Evolutionary conservation across 2,888 invertebrate species (phyloP), one percentile per base, ranked within the genome.

Genomic region (Cantharis nigra): DNA sequence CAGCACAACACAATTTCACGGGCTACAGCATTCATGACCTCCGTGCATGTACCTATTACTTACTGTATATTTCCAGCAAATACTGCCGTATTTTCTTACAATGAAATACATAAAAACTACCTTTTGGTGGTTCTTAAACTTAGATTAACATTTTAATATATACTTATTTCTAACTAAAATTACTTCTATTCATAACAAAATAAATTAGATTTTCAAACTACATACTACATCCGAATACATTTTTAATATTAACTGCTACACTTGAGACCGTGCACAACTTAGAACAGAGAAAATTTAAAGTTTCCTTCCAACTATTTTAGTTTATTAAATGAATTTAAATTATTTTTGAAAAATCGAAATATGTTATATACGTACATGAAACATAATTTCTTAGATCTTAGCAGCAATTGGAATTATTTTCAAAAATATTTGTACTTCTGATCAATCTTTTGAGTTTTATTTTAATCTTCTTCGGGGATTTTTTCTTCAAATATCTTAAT

Each of bases 1-100:
- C 81, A 80, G 82, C 84, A 84, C 83, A 82, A 83, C 81, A 83
- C 83, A 85, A 85, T 85, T 85, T 85, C 83, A 85, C 83, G 84
- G 83, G 80, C 81, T 79, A 79, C 62, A 78, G 79, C 81, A 81
- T 82, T 81, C 83, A 82, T 83, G 83, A 82, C 82, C 82, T 80
- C 80, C 79, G 80, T 81, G 80, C 81, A 80, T 81, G 81, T 80
- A 75, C 75, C 71, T 75, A 71, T 75, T 73, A 67, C 23, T 20
- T 49, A 49, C 49, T 49, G n/a, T 49, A 49, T 49, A 49, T 49
- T 49, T 49, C 49, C 49, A 49, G 49, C 49, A 49, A 49, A 49
- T n/a, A 49, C 49, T 49, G 49, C 49, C 49, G 49, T 49, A 49
- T 49, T 49, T 49, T 49, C 49, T 49, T 49, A 49, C 49, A 49